Percentiles rank a stretch among this genome's conserved stretches.
Conservation (phyloP, 1,140 invertebrate species). For the Ctenoplectra terminalis region DNA sequence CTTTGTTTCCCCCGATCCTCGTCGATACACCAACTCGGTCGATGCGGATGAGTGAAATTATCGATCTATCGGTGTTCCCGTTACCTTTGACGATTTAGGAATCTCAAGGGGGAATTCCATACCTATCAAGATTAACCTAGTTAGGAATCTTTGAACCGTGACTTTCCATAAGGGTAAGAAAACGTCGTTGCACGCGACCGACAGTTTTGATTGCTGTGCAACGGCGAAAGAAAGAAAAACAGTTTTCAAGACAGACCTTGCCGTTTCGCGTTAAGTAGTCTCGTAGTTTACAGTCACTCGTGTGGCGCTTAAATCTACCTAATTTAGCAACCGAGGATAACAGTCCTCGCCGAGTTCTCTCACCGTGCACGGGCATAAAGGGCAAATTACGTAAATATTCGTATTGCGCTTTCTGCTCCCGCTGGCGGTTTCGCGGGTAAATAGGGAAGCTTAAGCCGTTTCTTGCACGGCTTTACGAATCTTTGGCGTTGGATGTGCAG, state of each 20-base stretch:
- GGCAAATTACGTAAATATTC: slow-evolving; percentile 24
- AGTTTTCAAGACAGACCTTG: background rate
- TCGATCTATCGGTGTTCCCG: slow-evolving; percentile 39
- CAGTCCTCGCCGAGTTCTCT: background rate
- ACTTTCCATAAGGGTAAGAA: background rate
- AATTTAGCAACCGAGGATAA: slow-evolving; percentile 20
- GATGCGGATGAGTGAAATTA: slow-evolving; percentile 8
- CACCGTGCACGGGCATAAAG: background rate
- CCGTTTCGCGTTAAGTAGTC: slow-evolving; percentile 6
- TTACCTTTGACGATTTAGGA: slow-evolving; percentile 23
- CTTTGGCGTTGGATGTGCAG: background rate
- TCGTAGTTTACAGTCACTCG: background rate
- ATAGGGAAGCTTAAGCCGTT: slow-evolving; percentile 11
- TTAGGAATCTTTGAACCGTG: slow-evolving; percentile 30
- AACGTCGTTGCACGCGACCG: background rate
- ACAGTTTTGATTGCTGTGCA: background rate
- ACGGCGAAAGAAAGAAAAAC: too few species aligned
- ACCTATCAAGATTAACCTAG: slow-evolving; percentile 52
- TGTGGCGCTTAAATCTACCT: slow-evolving; percentile 17
- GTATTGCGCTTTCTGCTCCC: background rate
- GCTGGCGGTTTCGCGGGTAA: slow-evolving; percentile 15
- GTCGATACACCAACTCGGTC: background rate
- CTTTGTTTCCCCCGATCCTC: background rate
- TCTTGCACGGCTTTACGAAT: slow-evolving; percentile 10
- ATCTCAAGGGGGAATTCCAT: slow-evolving; percentile 39